A percentile compares a stretch with the other conserved stretches of the same genome.
These are phyloP conservation scores for Euborellia annulipes DNA, from an alignment of 1,140 invertebrate species.

Conservation along the genomic window DNA sequence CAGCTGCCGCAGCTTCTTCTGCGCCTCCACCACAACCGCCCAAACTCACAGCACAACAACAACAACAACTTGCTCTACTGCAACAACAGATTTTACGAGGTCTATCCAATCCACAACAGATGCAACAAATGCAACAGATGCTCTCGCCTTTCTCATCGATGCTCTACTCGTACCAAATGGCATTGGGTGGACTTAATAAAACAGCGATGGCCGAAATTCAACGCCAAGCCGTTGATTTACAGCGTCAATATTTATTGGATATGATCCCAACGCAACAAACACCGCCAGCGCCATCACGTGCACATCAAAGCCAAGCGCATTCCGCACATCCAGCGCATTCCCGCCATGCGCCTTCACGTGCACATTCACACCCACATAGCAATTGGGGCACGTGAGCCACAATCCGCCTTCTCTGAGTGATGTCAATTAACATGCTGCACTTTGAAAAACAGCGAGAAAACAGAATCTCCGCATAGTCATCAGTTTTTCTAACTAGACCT, in stretches of 20 bases:
- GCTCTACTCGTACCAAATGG: constrained; percentile 70
- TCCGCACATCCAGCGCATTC: no score
- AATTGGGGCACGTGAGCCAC: constrained; percentile 10
- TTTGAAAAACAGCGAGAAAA: no score
- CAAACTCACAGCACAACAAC: no score
- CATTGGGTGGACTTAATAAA: constrained; percentile 46
- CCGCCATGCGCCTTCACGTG: no score
- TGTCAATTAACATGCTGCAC: no score
- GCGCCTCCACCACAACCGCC: no score
- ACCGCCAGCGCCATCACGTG: neutral
- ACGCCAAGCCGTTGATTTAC: constrained; percentile 65
- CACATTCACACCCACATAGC: neutral
- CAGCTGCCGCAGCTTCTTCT: constrained; percentile 50
- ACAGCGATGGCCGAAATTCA: constrained; percentile 47
- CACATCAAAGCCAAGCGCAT: neutral
- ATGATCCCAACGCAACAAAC: constrained; percentile 60
- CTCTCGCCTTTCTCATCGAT: constrained; percentile 68
- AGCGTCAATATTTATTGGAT: constrained; percentile 87
- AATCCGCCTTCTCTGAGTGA: no score
- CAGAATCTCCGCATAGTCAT: no score
- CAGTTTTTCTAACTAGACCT: no score
- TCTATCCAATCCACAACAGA: constrained; percentile 22
- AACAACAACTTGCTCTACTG: constrained; percentile 19
- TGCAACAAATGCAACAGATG: constrained; percentile 27
- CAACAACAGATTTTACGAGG: constrained; percentile 48